Evolutionary conservation across 2,888 invertebrate species (phyloP), one percentile per base, ranked within the genome.

Genomic region (Aleiodes leptofemur): DNA sequence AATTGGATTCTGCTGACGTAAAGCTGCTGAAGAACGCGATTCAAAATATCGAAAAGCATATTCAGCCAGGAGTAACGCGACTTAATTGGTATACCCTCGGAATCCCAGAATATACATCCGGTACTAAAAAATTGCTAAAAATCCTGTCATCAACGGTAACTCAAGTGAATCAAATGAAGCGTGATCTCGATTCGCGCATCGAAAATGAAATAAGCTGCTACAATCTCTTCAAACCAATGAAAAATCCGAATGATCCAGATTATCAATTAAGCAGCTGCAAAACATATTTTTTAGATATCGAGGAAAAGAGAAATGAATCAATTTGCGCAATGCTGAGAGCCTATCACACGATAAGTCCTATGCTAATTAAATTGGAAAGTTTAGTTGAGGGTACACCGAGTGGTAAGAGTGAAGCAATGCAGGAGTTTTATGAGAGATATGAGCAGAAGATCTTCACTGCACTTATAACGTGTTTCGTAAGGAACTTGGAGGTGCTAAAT

Each of bases 1-100:
- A 92, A 3, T 90, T 97, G 71, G 94, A 94, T 43, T 89, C 91
- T 9, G 94, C 96, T 0, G 96, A 97, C 90, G 93, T 94, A 89
- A 91, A 93, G 77, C 92, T 96, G 72, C 90, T 96, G 86, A 93
- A 94, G 81, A 92, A 91, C 13, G 93, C 93, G 80, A 90, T 96
- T 0, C 90, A 93, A 81, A 93, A 94, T 77, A 93, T 95, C 78
- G 96, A 96, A 86, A 91, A 94, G 51, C 91, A 93, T 69, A 94
- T 96, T 68, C 92, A 96, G 83, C 96, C 96, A 3, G 97, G 97
- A 0, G 90, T 96, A 0, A 94, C 94, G 3, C 92, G 97, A 38
- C 93, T 96, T 73, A 95, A 95, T 59, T 98, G 98, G 97, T 94
- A 94, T 78, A 96, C 96, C 0, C 91, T 97, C 13, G 95, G 95